A percentile compares a stretch with the other conserved stretches of the same genome.
Evolutionary conservation across 92 coral and sea anemone species (phyloP).

Genomic region (Porites cylindrica): DNA sequence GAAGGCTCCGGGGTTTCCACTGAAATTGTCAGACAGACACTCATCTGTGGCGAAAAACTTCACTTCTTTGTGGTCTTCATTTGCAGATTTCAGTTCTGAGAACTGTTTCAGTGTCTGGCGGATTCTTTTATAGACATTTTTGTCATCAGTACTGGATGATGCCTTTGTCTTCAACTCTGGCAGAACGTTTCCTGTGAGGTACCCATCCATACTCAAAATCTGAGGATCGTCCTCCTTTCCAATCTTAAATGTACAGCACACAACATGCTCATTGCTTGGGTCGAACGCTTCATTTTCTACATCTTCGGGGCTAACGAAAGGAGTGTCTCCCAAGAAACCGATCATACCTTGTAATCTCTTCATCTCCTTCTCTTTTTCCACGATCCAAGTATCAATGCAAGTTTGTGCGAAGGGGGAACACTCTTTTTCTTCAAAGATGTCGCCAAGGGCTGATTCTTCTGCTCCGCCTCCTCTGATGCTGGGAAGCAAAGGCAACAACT

Average conservation of each 20-base stretch:
- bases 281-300: slow-evolving; percentile 35
- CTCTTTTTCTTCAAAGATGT: too few relatives aligned
- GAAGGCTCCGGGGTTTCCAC: slow-evolving; percentile 47
- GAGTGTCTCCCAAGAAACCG: slow-evolving; percentile 30
- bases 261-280: slow-evolving; percentile 30
- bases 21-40: not conserved
- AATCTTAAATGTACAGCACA: slow-evolving; percentile 50
- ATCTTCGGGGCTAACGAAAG: not conserved
- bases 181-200: too few relatives aligned
- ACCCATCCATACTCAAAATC: too few relatives aligned
- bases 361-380: too few relatives aligned
- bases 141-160: not conserved
- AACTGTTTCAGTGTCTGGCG: too few relatives aligned
- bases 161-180: too few relatives aligned
- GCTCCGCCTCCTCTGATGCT: too few relatives aligned
- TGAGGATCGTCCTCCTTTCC: not conserved
- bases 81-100: not conserved
- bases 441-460: too few relatives aligned
- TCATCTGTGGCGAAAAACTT: slow-evolving; percentile 27
- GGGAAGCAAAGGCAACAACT: too few relatives aligned
- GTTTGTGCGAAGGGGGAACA: too few relatives aligned
- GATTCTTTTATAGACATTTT: not conserved
- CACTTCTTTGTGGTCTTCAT: slow-evolving; percentile 33
- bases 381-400: too few relatives aligned
- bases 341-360: not conserved